Evolutionary conservation across 2,113 vertebrate genomes (phyloP).

Genomic region (Sphaerodactylus townsendi): DNA sequence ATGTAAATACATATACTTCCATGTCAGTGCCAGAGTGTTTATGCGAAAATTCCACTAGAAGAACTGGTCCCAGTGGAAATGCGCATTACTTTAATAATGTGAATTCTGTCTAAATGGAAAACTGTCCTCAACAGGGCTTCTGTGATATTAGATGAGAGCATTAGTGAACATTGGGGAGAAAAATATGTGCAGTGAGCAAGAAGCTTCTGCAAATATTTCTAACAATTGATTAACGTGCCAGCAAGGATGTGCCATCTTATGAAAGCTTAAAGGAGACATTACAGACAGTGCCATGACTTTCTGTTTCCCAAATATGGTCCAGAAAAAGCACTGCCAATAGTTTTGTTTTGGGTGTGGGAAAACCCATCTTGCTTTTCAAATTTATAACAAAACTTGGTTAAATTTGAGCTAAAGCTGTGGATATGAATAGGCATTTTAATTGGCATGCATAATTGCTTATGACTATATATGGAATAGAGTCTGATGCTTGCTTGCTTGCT

Average conservation of each 20-base stretch:
- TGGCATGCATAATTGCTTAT: too few relatives aligned
- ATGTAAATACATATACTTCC: slow-evolving; percentile 21
- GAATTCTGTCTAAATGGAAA: slow-evolving; percentile 31
- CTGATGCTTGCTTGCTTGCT: too few relatives aligned
- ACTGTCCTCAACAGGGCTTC: slow-evolving; percentile 19
- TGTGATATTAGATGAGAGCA: background rate
- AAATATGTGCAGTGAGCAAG: slow-evolving; percentile 1
- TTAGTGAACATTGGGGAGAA: slow-evolving; percentile 18
- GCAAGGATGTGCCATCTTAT: slow-evolving; percentile 21
- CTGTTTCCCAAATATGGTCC: too few relatives aligned
- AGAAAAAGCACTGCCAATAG: too few relatives aligned
- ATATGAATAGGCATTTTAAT: too few relatives aligned
- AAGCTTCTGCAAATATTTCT: slow-evolving; percentile 11
- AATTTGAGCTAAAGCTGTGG: too few relatives aligned
- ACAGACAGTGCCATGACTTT: background rate
- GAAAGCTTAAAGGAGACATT: slow-evolving; percentile 11
- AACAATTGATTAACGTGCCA: slow-evolving; percentile 1
- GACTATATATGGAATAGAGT: too few relatives aligned
- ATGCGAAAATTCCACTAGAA: slow-evolving; percentile 37
- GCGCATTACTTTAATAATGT: slow-evolving; percentile 13
- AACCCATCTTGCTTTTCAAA: too few relatives aligned
- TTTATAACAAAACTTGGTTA: too few relatives aligned
- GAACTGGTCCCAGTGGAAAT: slow-evolving; percentile 30
- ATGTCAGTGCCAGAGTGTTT: slow-evolving; percentile 17
- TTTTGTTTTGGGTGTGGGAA: too few relatives aligned